Evolutionary conservation across 2,113 vertebrate species (phyloP).

Genomic region (Datnioides undecimradiatus): DNA sequence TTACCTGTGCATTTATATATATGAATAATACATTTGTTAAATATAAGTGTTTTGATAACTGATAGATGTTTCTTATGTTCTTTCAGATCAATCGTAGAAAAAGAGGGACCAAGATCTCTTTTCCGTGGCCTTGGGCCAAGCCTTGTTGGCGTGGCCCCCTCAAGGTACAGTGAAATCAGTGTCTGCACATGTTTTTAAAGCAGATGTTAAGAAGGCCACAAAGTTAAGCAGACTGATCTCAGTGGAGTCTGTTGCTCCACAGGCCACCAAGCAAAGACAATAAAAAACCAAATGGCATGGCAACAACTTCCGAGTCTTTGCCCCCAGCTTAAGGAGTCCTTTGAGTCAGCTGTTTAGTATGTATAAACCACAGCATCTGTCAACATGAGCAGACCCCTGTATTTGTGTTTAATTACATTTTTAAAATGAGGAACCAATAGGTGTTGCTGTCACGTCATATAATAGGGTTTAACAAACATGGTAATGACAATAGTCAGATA

Average conservation of each 20-base stretch:
- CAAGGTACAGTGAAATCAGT: conserved; percentile 86
- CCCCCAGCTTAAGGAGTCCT: not conserved
- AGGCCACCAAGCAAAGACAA: not conserved
- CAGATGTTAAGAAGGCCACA: not conserved
- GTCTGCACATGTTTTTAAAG: not conserved
- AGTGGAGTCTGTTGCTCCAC: not conserved
- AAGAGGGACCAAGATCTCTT: conserved; percentile 97
- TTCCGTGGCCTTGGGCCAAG: conserved; percentile 97
- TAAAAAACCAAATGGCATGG: not conserved
- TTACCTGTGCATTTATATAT: not conserved
- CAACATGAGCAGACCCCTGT: not conserved
- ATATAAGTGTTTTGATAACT: not conserved
- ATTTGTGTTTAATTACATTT: not conserved
- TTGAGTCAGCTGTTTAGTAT: conserved; percentile 5
- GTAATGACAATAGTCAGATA: not conserved
- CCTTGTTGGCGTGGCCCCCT: conserved; percentile 96
- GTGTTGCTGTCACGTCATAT: too few relatives aligned
- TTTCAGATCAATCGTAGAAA: conserved; percentile 94
- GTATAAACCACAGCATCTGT: not conserved
- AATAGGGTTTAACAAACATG: not conserved
- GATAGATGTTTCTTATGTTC: conserved; percentile 5
- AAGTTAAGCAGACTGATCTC: not conserved
- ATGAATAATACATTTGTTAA: not conserved
- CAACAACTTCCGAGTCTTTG: conserved; percentile 12
- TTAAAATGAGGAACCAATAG: not conserved